Percentiles rank a stretch among this genome's conserved stretches.
Evolutionary conservation across 2,113 vertebrate genomes (phyloP).

Genomic region (Athene noctua): DNA sequence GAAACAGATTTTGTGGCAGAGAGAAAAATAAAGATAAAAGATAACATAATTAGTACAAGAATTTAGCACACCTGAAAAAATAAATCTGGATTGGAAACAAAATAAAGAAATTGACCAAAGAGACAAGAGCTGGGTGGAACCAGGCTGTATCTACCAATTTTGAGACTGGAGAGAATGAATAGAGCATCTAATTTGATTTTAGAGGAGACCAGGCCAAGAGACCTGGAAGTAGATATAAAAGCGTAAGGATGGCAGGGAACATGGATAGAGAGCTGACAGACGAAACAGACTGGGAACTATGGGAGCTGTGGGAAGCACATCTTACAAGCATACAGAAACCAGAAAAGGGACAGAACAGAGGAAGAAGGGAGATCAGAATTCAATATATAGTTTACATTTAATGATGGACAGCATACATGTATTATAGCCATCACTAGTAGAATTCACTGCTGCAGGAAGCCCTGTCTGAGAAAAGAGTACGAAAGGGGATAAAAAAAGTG

Average conservation of each 20-base stretch:
- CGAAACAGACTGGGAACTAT: neutral
- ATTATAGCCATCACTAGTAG: neutral
- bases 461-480: neutral
- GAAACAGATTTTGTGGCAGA: neutral
- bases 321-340: neutral
- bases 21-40: neutral
- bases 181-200: neutral
- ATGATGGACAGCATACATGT: neutral
- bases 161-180: neutral
- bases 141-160: neutral
- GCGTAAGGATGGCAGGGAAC: neutral
- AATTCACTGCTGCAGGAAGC: neutral
- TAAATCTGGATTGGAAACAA: neutral
- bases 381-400: neutral
- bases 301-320: neutral
- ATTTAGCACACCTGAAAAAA: neutral
- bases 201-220: neutral
- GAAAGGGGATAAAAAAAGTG: neutral
- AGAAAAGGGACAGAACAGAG: neutral
- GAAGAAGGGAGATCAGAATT: neutral
- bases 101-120: neutral
- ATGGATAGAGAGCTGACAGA: neutral
- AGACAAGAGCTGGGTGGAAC: neutral
- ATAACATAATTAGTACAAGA: neutral
- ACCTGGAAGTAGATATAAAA: neutral